These are phyloP conservation scores for Parnassius orleans DNA, from an alignment of 2,888 invertebrate species.

Conservation along the genomic window DNA sequence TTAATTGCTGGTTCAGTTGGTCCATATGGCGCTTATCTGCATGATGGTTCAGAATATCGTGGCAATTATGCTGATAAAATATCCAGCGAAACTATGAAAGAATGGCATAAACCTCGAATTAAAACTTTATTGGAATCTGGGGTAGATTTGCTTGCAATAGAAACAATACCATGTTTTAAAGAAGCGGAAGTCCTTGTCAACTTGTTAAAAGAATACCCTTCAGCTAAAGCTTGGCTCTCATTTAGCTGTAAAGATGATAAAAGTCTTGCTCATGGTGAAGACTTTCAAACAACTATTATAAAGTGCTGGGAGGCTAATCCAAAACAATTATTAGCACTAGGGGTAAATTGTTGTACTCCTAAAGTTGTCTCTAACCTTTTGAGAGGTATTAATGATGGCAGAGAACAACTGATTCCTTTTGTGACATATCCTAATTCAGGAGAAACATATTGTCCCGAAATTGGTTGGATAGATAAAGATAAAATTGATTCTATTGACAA, in stretches of 20 bases:
- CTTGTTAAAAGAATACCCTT: slow-evolving; percentile 88
- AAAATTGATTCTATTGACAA: slow-evolving; percentile 83
- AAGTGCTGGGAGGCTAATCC: slow-evolving; percentile 84
- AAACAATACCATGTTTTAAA: slow-evolving; percentile 92
- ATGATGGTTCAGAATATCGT: slow-evolving; percentile 95
- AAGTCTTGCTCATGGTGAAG: slow-evolving; percentile 87
- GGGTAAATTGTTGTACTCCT: slow-evolving; percentile 89
- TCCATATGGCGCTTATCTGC: slow-evolving; percentile 93
- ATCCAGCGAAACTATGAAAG: slow-evolving; percentile 81
- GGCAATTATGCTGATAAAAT: slow-evolving; percentile 87
- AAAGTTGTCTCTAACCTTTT: slow-evolving; percentile 55
- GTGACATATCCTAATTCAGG: slow-evolving; percentile 97
- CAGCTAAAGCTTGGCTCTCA: slow-evolving; percentile 91
- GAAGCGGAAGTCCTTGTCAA: slow-evolving; percentile 91
- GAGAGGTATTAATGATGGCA: slow-evolving; percentile 47
- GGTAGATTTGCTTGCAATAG: slow-evolving; percentile 92
- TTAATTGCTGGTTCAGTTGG: slow-evolving; percentile 93
- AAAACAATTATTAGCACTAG: slow-evolving; percentile 87
- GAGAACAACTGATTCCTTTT: slow-evolving; percentile 80
- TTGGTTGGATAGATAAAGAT: slow-evolving; percentile 84
- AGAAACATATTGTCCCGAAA: slow-evolving; percentile 83
- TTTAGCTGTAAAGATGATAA: slow-evolving; percentile 88
- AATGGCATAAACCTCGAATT: slow-evolving; percentile 92
- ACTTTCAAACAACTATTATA: slow-evolving; percentile 84
- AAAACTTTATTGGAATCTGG: slow-evolving; percentile 87